Evolutionary conservation across 2,113 vertebrate species (phyloP), one percentile per base, ranked within the genome.

Genomic region (Cervus canadensis): DNA sequence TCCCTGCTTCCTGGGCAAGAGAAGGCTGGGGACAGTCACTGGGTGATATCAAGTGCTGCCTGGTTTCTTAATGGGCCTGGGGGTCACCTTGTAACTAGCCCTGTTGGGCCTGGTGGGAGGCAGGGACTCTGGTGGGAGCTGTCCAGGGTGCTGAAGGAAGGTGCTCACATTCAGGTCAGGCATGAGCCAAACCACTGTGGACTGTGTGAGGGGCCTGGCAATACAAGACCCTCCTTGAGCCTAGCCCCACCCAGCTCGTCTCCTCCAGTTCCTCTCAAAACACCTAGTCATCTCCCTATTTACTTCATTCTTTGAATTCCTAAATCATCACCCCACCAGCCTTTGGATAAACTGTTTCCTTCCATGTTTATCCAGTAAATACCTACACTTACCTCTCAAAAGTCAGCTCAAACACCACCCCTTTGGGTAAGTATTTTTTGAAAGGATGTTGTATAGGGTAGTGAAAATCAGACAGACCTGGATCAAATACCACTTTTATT

Each of bases 1-100:
- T 97, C 97, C 62, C 95, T 96, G 97, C 95, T 98, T 98, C 97
- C 98, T 93, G 96, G 97, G 97, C 89, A 76, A 97, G 95, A 93
- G 95, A 90, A 96, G 95, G 62, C 89, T 97, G 89, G 71, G 97
- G 96, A 96, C 96, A 93, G 98, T 88, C 96, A 81, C 93, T 76
- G 57, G 82, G 76, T 89, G 36, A 84, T 86, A 94, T 89, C 94
- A 89, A 96, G 89, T 91, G 94, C 93, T 89, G 64, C 97, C 87
- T 93, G 89, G 91, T 93, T 98, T 97, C 94, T 71, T 97, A 98
- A 97, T 93, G 86, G 95, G 25, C 86, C 87, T 94, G 89, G 12
- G 87, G 96, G 97, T 98, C 98, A 98, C 98, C 97, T 98, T 98
- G 97, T 64, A 85, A 87, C 62, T 56, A 64, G 33, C 30, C 82